Base-by-base conservation (phyloP, 2,888 invertebrate genomes). In the Ennomos quercinarius region DNA sequence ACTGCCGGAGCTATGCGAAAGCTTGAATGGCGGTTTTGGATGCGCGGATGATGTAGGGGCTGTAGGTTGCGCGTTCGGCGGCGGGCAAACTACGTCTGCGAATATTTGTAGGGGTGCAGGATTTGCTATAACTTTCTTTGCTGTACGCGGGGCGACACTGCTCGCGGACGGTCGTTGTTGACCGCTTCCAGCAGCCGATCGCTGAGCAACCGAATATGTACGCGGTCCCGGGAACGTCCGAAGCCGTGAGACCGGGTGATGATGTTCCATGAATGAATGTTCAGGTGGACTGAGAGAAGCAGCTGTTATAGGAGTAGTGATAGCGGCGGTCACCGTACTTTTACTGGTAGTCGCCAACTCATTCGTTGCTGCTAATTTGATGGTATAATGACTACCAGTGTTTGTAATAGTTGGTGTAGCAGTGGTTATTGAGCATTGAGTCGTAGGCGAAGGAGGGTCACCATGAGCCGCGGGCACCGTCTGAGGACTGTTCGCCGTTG, bases 161-260 rank as follows among this genome's bases (percentile, higher is more conserved):
- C 44, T 62, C 6, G 40, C 11, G 8, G 61, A 27, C 9, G 49
- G 11, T 13, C 34, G 40, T 13, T 35, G 45, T 10, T 10, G 10
- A 2, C 10, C 11, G 6, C 36, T 38, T 11, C 37, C 17, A 27
- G 35, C 8, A 1, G 40, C 39, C 13, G 57, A 57, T 10, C 67
- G 54, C 37, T 57, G 57, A 8, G 54, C 44, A 11, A 45, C 13
- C 10, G 62, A 39, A 37, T 58, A 48, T 0, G 47, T 63, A 11
- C 64, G 62, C 40, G 66, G 62, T 1, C 59, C 68, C 8, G 64
- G 63, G 36, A 63, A 66, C n/a, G 62, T 61, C 8, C 64, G 51
- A 10, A 45, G 62, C 2, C 44, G 43, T 3, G 50, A 12, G 8
- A 34, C 35, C 10, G 45, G 12, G 1, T 34, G 46, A 3, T 34